Evolutionary conservation across 2,113 vertebrate genomes (phyloP), one percentile per base, ranked within the genome.

Genomic region (Amphiprion ocellaris): DNA sequence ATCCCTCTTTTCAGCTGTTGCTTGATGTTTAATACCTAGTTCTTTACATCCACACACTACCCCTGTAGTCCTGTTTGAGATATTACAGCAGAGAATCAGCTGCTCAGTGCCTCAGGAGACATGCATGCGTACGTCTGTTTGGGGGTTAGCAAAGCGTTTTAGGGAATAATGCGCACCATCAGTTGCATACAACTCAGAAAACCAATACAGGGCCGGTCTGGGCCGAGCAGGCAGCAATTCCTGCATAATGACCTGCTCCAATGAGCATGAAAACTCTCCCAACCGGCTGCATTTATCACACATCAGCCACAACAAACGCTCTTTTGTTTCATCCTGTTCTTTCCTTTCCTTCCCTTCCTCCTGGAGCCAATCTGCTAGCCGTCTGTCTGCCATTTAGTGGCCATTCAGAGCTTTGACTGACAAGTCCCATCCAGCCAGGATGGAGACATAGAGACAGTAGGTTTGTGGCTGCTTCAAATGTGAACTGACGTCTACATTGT

Each of bases 171-270:
- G 11, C 69, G 65, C 74, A 69, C 21, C 66, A 17, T 67, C 44
- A 44, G 61, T 80, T 74, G 76, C 84, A 59, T 62, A 69, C 60
- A 24, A 84, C 68, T 82, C 66, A 67, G 70, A 83, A 84, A 89
- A 89, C 53, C 73, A 87, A 85, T 80, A 70, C 84, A 30, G 53
- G 65, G 69, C 74, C 28, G n/a, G 82, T 88, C 76, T 79, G 84
- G 89, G 87, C 89, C 47, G 75, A 90, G 87, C 74, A 62, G 49
- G 84, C 90, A 82, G 81, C 89, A 61, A 78, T 79, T 77, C 79
- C 90, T 87, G 92, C 88, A 92, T 93, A 92, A 94, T 93, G 91
- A 90, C 89, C 85, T 84, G 93, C 91, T 93, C 73, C 87, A 86
- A 86, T 85, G 87, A 94, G 92, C 92, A 23, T 90, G 91, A 92